Percentiles rank a stretch among this genome's conserved stretches.
These are phyloP conservation scores for Gila orcuttii DNA, from an alignment of 2,113 vertebrate genomes.

Conservation along the genomic window DNA sequence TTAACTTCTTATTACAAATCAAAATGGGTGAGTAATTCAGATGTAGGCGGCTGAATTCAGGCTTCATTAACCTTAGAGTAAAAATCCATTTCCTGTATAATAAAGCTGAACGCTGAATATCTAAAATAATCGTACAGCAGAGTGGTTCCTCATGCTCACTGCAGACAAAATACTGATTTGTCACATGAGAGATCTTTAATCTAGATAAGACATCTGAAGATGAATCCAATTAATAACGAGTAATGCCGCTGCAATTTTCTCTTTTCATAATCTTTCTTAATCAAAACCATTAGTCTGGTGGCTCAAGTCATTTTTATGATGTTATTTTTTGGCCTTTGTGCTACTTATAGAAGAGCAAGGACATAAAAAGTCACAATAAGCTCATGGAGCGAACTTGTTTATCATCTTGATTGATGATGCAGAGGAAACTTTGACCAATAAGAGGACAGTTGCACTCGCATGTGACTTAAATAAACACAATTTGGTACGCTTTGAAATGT, in stretches of 20 bases:
- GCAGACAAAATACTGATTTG: constrained; percentile 34
- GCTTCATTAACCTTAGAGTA: constrained; percentile 68
- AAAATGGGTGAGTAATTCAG: constrained; percentile 61
- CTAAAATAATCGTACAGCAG: constrained; percentile 23
- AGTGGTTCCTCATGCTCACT: neutral
- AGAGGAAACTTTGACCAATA: too few species aligned
- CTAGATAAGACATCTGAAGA: constrained; percentile 4
- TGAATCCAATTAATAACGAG: constrained; percentile 10
- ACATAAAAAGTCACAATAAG: too few species aligned
- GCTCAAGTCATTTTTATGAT: neutral
- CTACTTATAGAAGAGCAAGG: neutral
- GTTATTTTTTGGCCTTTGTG: neutral
- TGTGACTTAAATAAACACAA: too few species aligned
- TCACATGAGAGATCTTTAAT: constrained; percentile 39
- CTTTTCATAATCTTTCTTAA: neutral
- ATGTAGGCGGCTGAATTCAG: constrained; percentile 62
- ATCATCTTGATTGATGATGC: too few species aligned
- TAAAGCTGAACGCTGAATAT: constrained; percentile 36
- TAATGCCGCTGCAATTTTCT: neutral
- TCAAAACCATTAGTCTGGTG: constrained; percentile 1
- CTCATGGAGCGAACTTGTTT: too few species aligned
- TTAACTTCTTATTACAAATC: constrained; percentile 60
- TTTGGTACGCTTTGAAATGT: too few species aligned
- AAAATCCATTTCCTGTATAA: constrained; percentile 63
- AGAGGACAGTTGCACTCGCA: too few species aligned